Evolutionary conservation across 2,888 invertebrate genomes (phyloP).

Genomic region (Tetanocera ferruginea): DNA sequence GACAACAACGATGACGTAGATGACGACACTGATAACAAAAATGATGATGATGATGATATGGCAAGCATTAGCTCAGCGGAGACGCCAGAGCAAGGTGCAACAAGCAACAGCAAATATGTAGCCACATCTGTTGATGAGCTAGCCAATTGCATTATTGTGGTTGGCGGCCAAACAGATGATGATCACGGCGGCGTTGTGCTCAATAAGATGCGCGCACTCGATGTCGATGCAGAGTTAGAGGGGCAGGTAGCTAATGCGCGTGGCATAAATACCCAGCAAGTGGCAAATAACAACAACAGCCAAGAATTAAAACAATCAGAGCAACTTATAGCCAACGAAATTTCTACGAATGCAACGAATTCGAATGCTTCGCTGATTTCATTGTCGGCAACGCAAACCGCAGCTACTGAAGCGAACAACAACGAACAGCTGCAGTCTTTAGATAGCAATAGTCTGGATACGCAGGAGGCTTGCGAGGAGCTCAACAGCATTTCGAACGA

Average conservation of each 20-base stretch:
- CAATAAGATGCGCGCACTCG: constrained; percentile 58
- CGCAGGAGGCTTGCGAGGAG: constrained; percentile 61
- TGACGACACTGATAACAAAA: constrained; percentile 54
- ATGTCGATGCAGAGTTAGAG: constrained; percentile 41
- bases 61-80: not conserved
- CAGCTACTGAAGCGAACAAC: constrained; percentile 44
- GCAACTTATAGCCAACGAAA: constrained; percentile 46
- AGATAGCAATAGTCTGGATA: constrained; percentile 42
- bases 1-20: constrained; percentile 49
- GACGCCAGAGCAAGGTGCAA: not conserved
- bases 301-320: constrained; percentile 48
- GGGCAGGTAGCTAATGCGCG: not conserved
- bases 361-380: constrained; percentile 47
- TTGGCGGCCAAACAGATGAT: constrained; percentile 61
- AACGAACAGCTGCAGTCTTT: not conserved
- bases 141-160: constrained; percentile 65
- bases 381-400: constrained; percentile 37
- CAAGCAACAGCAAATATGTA: constrained; percentile 38
- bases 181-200: constrained; percentile 59
- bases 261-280: constrained; percentile 53
- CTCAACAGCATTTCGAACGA: constrained; percentile 66
- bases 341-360: constrained; percentile 39
- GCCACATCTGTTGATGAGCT: constrained; percentile 58
- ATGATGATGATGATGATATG: constrained; percentile 54
- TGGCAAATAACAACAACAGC: constrained; percentile 46